Evolutionary conservation across 1,140 invertebrate genomes (phyloP).

Genomic region (Gryllus bimaculatus): DNA sequence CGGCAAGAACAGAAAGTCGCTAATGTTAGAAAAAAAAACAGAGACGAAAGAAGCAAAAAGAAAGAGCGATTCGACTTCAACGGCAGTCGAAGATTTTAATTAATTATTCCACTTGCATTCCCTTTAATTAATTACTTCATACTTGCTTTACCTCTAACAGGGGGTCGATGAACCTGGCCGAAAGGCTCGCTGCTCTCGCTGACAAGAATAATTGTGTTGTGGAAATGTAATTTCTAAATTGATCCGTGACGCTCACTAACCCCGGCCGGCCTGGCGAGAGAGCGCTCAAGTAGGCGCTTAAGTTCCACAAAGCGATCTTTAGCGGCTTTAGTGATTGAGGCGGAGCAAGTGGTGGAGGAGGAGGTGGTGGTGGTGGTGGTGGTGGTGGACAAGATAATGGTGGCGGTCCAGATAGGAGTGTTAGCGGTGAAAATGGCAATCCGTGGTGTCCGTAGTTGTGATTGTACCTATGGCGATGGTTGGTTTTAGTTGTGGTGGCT

Average conservation of each 20-base stretch:
- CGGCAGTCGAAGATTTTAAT: conserved; percentile 1
- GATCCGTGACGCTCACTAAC: background rate
- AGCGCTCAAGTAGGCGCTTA: background rate
- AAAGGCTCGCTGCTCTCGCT: background rate
- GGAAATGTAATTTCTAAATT: conserved; percentile 6
- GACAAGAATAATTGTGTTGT: conserved; percentile 5
- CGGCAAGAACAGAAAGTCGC: background rate
- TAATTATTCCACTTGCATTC: background rate
- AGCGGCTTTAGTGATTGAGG: too few relatives aligned
- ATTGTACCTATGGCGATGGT: too few relatives aligned
- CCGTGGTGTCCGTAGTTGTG: too few relatives aligned
- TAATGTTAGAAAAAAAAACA: background rate
- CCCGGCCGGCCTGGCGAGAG: background rate
- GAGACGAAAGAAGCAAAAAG: background rate
- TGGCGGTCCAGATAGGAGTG: background rate
- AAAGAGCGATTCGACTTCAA: background rate
- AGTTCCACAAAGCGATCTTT: background rate
- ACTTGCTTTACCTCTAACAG: background rate
- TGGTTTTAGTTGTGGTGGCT: too few relatives aligned
- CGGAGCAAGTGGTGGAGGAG: too few relatives aligned
- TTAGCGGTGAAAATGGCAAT: too few relatives aligned
- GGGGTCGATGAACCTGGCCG: background rate
- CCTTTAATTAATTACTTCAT: conserved; percentile 2
- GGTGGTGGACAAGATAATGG: too few relatives aligned
- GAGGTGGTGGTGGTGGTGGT: too few relatives aligned